Evolutionary conservation across 1,140 invertebrate species (phyloP).

Genomic region (Camponotus floridanus): DNA sequence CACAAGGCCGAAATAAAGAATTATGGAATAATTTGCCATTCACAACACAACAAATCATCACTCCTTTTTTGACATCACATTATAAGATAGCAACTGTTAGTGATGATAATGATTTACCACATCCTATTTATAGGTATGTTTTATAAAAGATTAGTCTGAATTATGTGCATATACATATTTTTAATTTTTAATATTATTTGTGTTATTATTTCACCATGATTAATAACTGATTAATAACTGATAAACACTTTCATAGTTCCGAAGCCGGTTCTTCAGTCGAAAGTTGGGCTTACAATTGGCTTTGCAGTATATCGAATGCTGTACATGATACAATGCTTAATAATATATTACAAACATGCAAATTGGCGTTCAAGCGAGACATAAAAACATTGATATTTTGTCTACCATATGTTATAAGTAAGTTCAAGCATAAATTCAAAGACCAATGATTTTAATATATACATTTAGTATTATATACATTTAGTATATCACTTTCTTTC

Average conservation of each 20-base stretch:
- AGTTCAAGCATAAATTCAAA: constrained; percentile 62
- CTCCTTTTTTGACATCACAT: constrained; percentile 89
- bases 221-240: background rate
- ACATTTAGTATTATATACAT: background rate
- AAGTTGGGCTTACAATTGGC: constrained; percentile 91
- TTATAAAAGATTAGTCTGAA: constrained; percentile 9
- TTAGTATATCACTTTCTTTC: constrained; percentile 25
- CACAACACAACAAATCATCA: constrained; percentile 90
- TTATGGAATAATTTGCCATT: constrained; percentile 90
- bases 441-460: constrained; percentile 27
- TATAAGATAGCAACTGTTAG: constrained; percentile 77
- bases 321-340: constrained; percentile 73
- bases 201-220: background rate
- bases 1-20: constrained; percentile 87
- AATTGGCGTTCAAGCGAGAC: constrained; percentile 90
- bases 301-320: constrained; percentile 80
- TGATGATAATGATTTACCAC: constrained; percentile 76
- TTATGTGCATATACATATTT: background rate
- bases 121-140: constrained; percentile 84
- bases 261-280: constrained; percentile 89
- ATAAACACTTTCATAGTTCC: constrained; percentile 86
- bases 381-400: constrained; percentile 90
- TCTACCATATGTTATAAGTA: constrained; percentile 90
- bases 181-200: background rate
- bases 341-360: constrained; percentile 88